Conservation (phyloP, 2,888 invertebrate genomes). For the Thereva nobilitata region DNA sequence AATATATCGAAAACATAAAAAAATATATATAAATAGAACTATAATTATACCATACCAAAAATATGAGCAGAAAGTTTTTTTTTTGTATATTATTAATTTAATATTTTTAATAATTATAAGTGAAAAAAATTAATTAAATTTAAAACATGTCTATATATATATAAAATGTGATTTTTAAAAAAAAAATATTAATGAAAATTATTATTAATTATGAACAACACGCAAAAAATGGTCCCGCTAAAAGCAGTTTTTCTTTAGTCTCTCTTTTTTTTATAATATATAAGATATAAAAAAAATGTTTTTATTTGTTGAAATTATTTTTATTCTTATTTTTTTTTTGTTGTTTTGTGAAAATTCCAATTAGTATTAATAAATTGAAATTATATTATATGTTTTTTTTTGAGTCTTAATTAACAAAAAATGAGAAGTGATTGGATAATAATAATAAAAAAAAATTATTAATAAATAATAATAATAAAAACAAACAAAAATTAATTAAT, state of each 20-base stretch:
- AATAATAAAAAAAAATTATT: no score
- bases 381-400: conserved; percentile 4
- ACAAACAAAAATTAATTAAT: background rate
- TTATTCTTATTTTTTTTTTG: conserved; percentile 25
- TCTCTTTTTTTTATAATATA: conserved; percentile 11
- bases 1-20: no score
- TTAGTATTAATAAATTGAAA: conserved; percentile 15
- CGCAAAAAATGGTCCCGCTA: conserved; percentile 42
- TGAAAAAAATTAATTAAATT: background rate
- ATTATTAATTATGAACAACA: conserved; percentile 6
- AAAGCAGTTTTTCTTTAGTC: conserved; percentile 35
- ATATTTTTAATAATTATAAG: no score
- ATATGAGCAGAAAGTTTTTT: no score
- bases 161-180: background rate
- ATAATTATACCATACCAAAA: no score
- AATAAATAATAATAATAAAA: background rate
- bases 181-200: background rate
- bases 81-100: no score
- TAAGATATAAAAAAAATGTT: conserved; percentile 4
- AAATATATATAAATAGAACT: no score
- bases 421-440: no score
- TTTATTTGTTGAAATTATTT: conserved; percentile 18
- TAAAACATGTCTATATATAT: conserved; percentile 2
- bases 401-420: no score
- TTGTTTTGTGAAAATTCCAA: conserved; percentile 20